Base-by-base conservation (phyloP, 2,888 invertebrate species). In the Mythimna lalbum region DNA sequence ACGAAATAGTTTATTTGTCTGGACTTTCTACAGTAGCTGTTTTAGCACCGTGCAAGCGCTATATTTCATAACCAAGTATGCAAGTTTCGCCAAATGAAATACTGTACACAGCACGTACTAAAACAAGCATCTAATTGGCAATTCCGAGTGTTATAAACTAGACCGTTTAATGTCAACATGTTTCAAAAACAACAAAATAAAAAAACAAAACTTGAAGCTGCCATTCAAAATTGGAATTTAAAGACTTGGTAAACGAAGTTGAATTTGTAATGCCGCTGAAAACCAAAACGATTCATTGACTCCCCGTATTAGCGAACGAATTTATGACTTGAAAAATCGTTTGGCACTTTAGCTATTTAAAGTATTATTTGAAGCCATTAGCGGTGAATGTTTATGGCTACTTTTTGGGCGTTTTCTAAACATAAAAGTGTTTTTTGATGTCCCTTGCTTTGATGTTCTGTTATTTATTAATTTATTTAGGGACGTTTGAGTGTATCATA, bases 361-460 rank as follows among this genome's bases (percentile, higher is more conserved):
- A 88, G 86, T 84, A 81, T 88, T 86, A 89, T 88, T 88, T 83
- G 69, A 83, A 81, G 76, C 85, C 87, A 88, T 90, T 90, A 90
- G 87, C 69, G 84, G 79, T 60, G 76, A 63, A 69, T 81, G 82
- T 89, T 89, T 86, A 86, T 72, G 77, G 74, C 31, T 76, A 69
- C 82, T 82, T 89, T 89, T 87, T 87, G 85, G 82, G 68, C 78
- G 76, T 87, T 87, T 84, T 80, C 84, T 80, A 83, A 82, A 87
- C 86, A 86, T 86, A 61, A 84, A 86, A 84, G 82, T 79, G 75
- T 75, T 75, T 84, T 81, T 80, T 80, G 73, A 82, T 79, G 80
- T 83, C 65, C 62, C 57, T 55, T 19, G 55, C 82, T 88, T 90
- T 89, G 89, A 90, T 86, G 85, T 87, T 74, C 66, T 27, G 68